Percentiles rank a stretch among this genome's conserved stretches.
phyloP scores from a whole-genome alignment of 2,113 vertebrate genomes.

The Gnathonemus echidnorhynchus region DNA sequence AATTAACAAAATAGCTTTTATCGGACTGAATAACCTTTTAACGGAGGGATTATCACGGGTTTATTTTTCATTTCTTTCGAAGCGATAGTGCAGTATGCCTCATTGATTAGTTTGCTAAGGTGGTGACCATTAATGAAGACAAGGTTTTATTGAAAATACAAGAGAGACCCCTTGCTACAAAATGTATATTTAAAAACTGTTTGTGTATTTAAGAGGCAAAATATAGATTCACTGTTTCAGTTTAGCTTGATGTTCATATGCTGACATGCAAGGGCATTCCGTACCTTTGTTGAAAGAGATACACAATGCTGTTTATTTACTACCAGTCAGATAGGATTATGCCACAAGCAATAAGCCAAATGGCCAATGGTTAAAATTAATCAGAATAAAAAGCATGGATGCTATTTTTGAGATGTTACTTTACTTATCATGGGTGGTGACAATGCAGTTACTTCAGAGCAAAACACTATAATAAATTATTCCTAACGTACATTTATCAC shows the following conservation, averaged over 20 bases:
- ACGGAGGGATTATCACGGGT: conserved; percentile 98
- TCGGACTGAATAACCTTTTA: conserved; percentile 99
- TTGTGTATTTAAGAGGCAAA: conserved; percentile 49
- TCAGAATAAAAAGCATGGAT: not conserved
- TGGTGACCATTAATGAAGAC: conserved; percentile 96
- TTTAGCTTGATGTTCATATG: conserved; percentile 42
- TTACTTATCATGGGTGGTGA: not conserved
- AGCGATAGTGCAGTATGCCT: conserved; percentile 93
- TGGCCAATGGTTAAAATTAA: conserved; percentile 12
- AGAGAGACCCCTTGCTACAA: conserved; percentile 52
- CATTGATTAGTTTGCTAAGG: conserved; percentile 98
- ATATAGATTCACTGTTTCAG: conserved; percentile 48
- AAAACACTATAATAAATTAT: not conserved
- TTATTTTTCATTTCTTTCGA: conserved; percentile 99
- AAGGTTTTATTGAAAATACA: conserved; percentile 84
- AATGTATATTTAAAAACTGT: conserved; percentile 20
- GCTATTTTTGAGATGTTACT: not conserved
- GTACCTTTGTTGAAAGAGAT: conserved; percentile 44
- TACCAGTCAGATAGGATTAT: conserved; percentile 39
- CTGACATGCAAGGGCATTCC: conserved; percentile 47
- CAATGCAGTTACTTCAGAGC: not conserved
- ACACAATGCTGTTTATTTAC: conserved; percentile 35
- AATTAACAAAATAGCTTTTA: conserved; percentile 99
- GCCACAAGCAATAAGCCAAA: conserved; percentile 7
- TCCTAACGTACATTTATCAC: not conserved